These are phyloP conservation scores for Carcina quercana DNA, from an alignment of 2,888 invertebrate species.

Conservation along the genomic window DNA sequence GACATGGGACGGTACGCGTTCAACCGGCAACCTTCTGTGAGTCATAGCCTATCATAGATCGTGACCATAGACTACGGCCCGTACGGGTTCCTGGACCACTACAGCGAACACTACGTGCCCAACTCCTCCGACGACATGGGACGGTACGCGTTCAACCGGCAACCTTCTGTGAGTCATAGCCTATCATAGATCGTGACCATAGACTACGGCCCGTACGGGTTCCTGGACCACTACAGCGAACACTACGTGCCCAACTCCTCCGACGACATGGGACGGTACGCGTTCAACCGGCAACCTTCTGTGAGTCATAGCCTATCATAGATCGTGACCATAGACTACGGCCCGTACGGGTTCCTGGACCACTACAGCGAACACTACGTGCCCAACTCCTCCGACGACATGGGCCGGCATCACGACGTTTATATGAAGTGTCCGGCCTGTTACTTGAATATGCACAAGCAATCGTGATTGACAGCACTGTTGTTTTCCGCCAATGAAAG, in stretches of 20 bases:
- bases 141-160: slow-evolving; percentile 49
- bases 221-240: slow-evolving; percentile 49
- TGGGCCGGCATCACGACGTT: no score
- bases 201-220: slow-evolving; percentile 78
- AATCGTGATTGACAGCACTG: no score
- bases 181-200: no score
- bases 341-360: slow-evolving; percentile 70
- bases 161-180: slow-evolving; percentile 50
- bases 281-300: slow-evolving; percentile 47
- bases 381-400: slow-evolving; percentile 56
- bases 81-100: slow-evolving; percentile 58
- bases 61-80: slow-evolving; percentile 82
- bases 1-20: slow-evolving; percentile 57
- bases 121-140: slow-evolving; percentile 59
- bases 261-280: slow-evolving; percentile 56
- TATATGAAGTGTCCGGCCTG: no score
- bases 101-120: slow-evolving; percentile 44
- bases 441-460: no score
- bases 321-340: slow-evolving; percentile 82
- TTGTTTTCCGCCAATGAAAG: no score
- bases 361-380: slow-evolving; percentile 46
- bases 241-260: slow-evolving; percentile 55
- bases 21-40: slow-evolving; percentile 48
- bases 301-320: no score
- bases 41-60: no score